Base-by-base conservation (phyloP, 37 sponge, comb jelly and placozoan genomes). In the Mnemiopsis leidyi region DNA sequence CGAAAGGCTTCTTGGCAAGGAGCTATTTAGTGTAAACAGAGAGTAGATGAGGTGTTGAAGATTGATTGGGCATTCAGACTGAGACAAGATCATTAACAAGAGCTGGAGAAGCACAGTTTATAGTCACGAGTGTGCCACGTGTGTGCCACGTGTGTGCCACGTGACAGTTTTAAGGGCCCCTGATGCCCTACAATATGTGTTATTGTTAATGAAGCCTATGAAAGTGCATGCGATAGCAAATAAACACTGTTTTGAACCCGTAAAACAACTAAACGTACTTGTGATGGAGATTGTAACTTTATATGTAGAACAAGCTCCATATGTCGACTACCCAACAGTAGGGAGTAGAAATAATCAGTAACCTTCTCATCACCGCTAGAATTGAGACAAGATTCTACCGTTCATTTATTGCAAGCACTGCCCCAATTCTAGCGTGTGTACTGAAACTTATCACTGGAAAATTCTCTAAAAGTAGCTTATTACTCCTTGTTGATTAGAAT, bases 201-300 rank as follows among this genome's bases (percentile, higher is more conserved):
- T 25, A 20, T 28, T 69, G 73, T 69, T 21, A 69, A 69, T 2
- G 24, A 69, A 69, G 29, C 73, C 73, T 1, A 25, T 69, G 7
- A 69, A 69, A 69, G 73, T 69, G 73, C 73, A 69, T 69, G 73
- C 29, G 24, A 28, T 21, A 2, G 73, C 29, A 28, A 69, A 28
- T 69, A 69, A 69, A 69, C 73, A n/a, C 73, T 69, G 73, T 69
- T 69, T 69, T 23, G 73, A 69, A 69, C n/a, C 73, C 73, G 28
- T 69, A 69, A 25, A 69, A 69, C 29, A 21, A 23, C n/a, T 25
- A 69, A 69, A 69, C 7, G 73, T 5, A 25, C 61, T 48, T 48
- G 13, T 48, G 61, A 13, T 48, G 13, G 5, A 18, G 61, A 48
- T 48, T 48, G 61, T 5, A 48, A 48, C 61, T 48, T 48, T 48